These are phyloP conservation scores for Rhizomys pruinosus DNA, from an alignment of 2,113 vertebrate genomes.

Conservation along the genomic window DNA sequence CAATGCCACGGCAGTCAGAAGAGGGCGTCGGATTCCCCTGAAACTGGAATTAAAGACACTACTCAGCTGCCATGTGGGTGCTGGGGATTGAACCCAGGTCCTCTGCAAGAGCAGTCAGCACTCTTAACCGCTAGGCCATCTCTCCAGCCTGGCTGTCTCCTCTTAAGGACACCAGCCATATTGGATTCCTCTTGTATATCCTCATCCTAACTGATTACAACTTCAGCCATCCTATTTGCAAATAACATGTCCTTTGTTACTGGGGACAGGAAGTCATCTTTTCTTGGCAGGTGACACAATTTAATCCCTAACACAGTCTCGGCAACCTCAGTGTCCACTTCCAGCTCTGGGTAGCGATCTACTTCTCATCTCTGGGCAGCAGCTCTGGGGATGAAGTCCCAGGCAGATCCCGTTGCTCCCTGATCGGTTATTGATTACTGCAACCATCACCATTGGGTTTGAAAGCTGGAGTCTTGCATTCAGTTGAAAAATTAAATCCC, in stretches of 20 bases:
- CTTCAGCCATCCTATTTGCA: background rate
- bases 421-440: too few species aligned
- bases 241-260: too few species aligned
- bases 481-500: background rate
- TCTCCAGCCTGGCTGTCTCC: background rate
- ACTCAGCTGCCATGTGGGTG: too few species aligned
- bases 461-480: too few species aligned
- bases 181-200: background rate
- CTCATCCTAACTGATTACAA: background rate
- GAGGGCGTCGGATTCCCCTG: too few species aligned
- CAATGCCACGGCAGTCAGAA: accelerated
- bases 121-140: too few species aligned
- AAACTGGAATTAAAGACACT: too few species aligned
- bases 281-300: background rate
- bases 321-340: background rate
- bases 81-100: too few species aligned
- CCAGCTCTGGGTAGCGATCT: too few species aligned
- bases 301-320: background rate
- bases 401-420: too few species aligned
- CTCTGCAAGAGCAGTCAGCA: too few species aligned
- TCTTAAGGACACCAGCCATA: background rate
- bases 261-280: too few species aligned
- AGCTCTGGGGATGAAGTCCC: background rate
- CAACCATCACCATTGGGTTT: background rate
- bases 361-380: background rate